phyloP scores from a whole-genome alignment of 2,888 invertebrate species.

The Tetragnatha montana region DNA sequence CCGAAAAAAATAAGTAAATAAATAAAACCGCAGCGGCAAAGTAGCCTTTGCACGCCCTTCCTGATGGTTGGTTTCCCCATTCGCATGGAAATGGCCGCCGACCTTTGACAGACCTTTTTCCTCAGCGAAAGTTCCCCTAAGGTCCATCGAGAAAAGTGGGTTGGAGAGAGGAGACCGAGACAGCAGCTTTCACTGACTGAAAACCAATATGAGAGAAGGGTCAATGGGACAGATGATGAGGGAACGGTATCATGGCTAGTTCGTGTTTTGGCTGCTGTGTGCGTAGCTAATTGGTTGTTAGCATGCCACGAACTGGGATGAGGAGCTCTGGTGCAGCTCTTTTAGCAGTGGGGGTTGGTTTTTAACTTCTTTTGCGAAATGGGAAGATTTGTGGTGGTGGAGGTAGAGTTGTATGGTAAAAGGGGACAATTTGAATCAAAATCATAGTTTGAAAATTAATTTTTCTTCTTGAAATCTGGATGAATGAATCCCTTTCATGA shows the following conservation, averaged over 20 bases:
- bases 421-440: no score
- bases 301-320: not conserved
- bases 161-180: conserved; percentile 39
- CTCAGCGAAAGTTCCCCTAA: conserved; percentile 26
- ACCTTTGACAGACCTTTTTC: conserved; percentile 31
- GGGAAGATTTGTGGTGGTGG: no score
- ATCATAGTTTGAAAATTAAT: no score
- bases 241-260: conserved; percentile 8
- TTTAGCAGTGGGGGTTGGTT: no score
- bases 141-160: conserved; percentile 41
- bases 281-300: not conserved
- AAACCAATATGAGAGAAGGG: conserved; percentile 15
- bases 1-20: no score
- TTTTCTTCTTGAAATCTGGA: no score
- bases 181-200: conserved; percentile 13
- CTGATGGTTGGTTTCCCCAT: not conserved
- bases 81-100: conserved; percentile 25
- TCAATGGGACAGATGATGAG: conserved; percentile 40
- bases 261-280: not conserved
- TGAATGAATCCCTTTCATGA: no score
- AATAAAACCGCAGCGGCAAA: not conserved
- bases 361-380: no score
- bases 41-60: conserved; percentile 3
- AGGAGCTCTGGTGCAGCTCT: no score
- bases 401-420: not conserved